Evolutionary conservation across 2,797 vertebrate species (phyloP), one percentile per base, ranked within the genome.

Genomic region (Astyanax mexicanus): DNA sequence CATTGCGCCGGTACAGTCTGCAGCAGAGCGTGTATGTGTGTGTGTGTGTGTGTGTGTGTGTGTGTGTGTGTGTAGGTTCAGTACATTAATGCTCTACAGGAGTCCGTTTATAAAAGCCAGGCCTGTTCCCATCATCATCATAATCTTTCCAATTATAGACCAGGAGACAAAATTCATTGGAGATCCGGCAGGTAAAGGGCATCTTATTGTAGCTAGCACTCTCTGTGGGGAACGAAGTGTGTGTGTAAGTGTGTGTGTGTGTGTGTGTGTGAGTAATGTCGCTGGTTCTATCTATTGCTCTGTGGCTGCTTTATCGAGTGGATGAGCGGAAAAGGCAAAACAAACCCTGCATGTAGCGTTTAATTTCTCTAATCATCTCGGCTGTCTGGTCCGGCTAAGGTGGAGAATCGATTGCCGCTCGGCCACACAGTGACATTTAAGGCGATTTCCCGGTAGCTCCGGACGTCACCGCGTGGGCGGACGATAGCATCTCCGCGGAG

Each of bases 281-380:
- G 54, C 19, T 45, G 62, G 71, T 42, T 69, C 11, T 37, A 60
- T 51, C 13, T 37, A 60, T 51, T 13, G 0, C 54, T 75, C 35
- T 17, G 13, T 6, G 27, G 12, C 45, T 17, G 44, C 38, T 61
- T 74, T 76, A 81, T 83, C 52, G 69, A 75, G 49, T 60, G 69
- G 40, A 71, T 47, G 66, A 74, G 69, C 8, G 15, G 40, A 60
- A 71, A 74, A 72, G 61, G 66, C 72, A 47, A 64, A 71, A 60
- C 68, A 80, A 79, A 79, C 72, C 69, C 54, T 8, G 45, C 68
- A n/a, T 37, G 69, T 62, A 72, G 68, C 62, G 82, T 91, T 89
- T 91, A 89, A 92, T 92, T 90, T 89, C 89, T 89, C 89, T 92
- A 88, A 91, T 90, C 87, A 90, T 92, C 90, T 91, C 85, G 88